Percentiles rank a stretch among this genome's conserved stretches.
Evolutionary conservation across 2,888 invertebrate genomes (phyloP).

Genomic region (Chalcosyrphus nemorum): DNA sequence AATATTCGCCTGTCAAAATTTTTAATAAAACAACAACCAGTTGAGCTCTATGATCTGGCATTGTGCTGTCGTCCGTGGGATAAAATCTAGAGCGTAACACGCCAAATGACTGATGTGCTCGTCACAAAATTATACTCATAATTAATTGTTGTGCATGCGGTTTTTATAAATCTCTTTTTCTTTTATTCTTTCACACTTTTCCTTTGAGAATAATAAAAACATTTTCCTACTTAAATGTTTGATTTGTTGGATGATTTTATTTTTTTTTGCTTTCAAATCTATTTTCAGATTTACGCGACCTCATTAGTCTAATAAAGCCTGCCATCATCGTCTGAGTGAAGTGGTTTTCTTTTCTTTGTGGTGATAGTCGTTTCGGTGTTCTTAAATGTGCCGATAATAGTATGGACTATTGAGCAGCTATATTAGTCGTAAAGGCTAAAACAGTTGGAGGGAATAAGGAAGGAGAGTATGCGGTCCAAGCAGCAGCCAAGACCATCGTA

Average conservation of each 20-base stretch:
- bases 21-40: slow-evolving; percentile 30
- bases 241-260: slow-evolving; percentile 36
- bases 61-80: slow-evolving; percentile 15
- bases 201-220: neutral
- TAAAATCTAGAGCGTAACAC: slow-evolving; percentile 48
- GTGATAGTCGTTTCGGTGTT: slow-evolving; percentile 1
- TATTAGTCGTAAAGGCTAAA: slow-evolving; percentile 61
- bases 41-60: neutral
- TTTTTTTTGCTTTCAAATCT: slow-evolving; percentile 39
- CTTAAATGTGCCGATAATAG: slow-evolving; percentile 38
- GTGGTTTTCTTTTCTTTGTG: slow-evolving; percentile 50
- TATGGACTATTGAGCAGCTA: slow-evolving; percentile 59
- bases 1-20: slow-evolving; percentile 32
- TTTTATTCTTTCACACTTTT: neutral
- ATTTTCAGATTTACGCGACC: slow-evolving; percentile 54
- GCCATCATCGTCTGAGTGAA: slow-evolving; percentile 32
- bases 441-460: slow-evolving; percentile 10
- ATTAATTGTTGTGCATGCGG: slow-evolving; percentile 57
- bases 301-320: slow-evolving; percentile 30
- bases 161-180: slow-evolving; percentile 19
- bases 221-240: slow-evolving; percentile 13
- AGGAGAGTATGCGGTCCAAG: slow-evolving; percentile 85
- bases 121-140: slow-evolving; percentile 59
- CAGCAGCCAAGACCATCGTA: slow-evolving; percentile 88
- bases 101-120: slow-evolving; percentile 58